Percentiles rank a stretch among this genome's conserved stretches.
phyloP scores from a whole-genome alignment of 2,888 invertebrate species.

The Aporophyla nigra region DNA sequence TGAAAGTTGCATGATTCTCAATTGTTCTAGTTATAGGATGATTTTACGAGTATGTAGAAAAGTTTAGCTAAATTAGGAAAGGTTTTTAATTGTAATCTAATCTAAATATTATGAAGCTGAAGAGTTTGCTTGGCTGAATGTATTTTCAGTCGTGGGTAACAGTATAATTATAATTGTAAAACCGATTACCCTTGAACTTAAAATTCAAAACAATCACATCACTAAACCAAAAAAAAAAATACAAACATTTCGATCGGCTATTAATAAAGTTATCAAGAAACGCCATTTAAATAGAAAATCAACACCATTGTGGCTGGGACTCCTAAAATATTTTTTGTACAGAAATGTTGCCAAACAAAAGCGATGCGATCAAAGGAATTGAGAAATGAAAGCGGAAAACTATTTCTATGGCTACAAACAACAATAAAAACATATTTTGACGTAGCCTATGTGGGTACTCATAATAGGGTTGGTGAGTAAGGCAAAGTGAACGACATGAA shows the following conservation, averaged over 20 bases:
- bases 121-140: too few relatives aligned
- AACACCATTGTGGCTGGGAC: background rate
- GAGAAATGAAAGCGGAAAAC: background rate
- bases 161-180: too few relatives aligned
- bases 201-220: background rate
- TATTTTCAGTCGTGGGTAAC: too few relatives aligned
- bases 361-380: slow-evolving; percentile 12
- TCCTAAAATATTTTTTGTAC: background rate
- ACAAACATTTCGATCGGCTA: background rate
- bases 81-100: too few relatives aligned
- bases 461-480: slow-evolving; percentile 7
- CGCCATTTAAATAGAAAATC: background rate
- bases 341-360: slow-evolving; percentile 2
- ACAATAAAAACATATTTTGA: slow-evolving; percentile 13
- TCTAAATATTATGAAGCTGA: too few relatives aligned
- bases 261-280: background rate
- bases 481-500: slow-evolving; percentile 21
- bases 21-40: background rate
- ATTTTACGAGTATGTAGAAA: too few relatives aligned
- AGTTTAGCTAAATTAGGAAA: too few relatives aligned
- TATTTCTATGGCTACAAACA: slow-evolving; percentile 4
- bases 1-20: slow-evolving; percentile 12
- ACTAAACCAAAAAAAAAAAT: background rate
- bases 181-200: background rate
- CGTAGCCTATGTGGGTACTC: background rate